A percentile compares a stretch with the other conserved stretches of the same genome.
These are phyloP conservation scores for Littorina saxatilis DNA, from an alignment of 1,140 invertebrate genomes.

Conservation along the genomic window DNA sequence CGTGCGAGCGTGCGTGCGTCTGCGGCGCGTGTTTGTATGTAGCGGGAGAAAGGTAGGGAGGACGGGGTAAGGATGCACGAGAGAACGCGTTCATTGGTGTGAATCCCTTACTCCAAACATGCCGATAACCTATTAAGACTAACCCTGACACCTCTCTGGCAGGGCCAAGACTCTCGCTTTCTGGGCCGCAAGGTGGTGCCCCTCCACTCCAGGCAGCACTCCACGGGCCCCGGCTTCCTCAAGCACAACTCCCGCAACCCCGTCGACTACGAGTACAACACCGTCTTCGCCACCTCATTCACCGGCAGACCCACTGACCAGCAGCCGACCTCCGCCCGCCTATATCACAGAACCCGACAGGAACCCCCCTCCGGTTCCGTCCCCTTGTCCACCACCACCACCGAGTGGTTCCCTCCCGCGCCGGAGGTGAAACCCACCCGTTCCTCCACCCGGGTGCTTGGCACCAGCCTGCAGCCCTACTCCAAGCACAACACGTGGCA, in stretches of 20 bases:
- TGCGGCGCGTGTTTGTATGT: no score
- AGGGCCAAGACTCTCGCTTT: constrained; percentile 55
- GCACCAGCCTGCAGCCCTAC: constrained; percentile 67
- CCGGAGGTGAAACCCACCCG: constrained; percentile 42
- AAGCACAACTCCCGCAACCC: constrained; percentile 54
- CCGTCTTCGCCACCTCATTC: constrained; percentile 55
- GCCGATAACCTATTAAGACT: no score
- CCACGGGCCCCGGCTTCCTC: constrained; percentile 56
- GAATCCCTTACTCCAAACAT: no score
- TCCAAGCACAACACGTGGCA: constrained; percentile 66
- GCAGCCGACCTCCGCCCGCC: constrained; percentile 39
- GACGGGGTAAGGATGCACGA: no score
- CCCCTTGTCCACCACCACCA: constrained; percentile 54
- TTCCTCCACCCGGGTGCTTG: constrained; percentile 65
- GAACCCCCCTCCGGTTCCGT: constrained; percentile 37
- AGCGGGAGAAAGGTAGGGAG: no score
- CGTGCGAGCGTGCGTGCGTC: no score
- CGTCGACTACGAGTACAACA: constrained; percentile 50
- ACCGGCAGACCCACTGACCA: constrained; percentile 41
- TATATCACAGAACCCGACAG: constrained; percentile 51
- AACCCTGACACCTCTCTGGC: no score
- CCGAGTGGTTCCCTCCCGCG: constrained; percentile 51
- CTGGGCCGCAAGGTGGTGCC: constrained; percentile 52
- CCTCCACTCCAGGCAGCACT: constrained; percentile 51
- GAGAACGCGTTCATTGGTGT: constrained; percentile 9